A percentile compares a stretch with the other conserved stretches of the same genome.
These are phyloP conservation scores for Microtus ochrogaster DNA, from an alignment of 2,113 vertebrate species.

Conservation along the genomic window DNA sequence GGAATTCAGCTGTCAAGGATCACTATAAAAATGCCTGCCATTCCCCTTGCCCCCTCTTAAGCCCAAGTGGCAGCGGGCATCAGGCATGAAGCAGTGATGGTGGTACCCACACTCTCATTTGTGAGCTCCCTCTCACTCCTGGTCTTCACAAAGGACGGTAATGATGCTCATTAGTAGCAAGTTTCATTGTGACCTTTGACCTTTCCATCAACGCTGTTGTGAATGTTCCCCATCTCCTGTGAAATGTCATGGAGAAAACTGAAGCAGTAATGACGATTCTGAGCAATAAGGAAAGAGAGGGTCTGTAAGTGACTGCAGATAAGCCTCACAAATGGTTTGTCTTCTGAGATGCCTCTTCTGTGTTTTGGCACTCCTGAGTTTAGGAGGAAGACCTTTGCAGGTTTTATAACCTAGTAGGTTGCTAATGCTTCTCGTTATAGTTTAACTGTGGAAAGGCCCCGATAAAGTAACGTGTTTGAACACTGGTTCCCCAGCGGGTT, in stretches of 20 bases:
- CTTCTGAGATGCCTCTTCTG: conserved; percentile 9
- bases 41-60: not conserved
- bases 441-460: not conserved
- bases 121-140: conserved; percentile 4
- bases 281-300: not conserved
- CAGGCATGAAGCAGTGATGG: not conserved
- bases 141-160: not conserved
- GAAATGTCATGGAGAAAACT: not conserved
- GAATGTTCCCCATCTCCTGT: not conserved
- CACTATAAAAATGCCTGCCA: not conserved
- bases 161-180: not conserved
- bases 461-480: not conserved
- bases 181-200: conserved; percentile 5
- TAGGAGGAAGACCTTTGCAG: not conserved
- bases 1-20: not conserved
- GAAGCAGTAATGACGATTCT: not conserved
- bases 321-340: not conserved
- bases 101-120: not conserved
- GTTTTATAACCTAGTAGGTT: not conserved
- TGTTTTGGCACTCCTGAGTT: not conserved
- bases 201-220: not conserved
- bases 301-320: conserved; percentile 44
- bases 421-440: not conserved
- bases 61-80: not conserved
- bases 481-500: no score